phyloP scores from a whole-genome alignment of 2,113 vertebrate genomes.

The Martes martes region DNA sequence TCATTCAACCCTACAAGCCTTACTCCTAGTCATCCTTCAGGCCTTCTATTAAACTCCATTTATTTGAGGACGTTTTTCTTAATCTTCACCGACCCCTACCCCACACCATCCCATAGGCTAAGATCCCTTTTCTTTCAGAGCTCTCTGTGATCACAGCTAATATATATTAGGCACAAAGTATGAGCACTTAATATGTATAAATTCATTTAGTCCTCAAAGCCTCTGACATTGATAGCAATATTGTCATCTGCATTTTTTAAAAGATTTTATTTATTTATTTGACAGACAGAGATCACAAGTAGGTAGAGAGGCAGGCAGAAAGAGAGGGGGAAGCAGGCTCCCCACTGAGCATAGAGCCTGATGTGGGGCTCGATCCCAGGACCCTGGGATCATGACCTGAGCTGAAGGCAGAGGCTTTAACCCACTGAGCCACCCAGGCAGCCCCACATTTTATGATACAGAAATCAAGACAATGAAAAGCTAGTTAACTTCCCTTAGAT shows the following conservation, averaged over 20 bases:
- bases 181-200: neutral
- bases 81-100: neutral
- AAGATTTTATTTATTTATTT: too few species aligned
- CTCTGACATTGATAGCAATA: neutral
- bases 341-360: too few species aligned
- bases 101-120: neutral
- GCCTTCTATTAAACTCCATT: neutral
- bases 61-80: neutral
- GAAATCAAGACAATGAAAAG: neutral
- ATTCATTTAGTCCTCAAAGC: neutral
- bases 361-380: too few species aligned
- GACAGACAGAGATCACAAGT: too few species aligned
- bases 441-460: neutral
- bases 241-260: neutral
- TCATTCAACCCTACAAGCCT: neutral
- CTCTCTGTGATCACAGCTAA: neutral
- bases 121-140: neutral
- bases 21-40: neutral
- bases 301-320: too few species aligned
- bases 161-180: neutral
- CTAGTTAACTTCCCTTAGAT: neutral
- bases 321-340: too few species aligned
- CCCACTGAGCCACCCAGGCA: too few species aligned
- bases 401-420: too few species aligned
- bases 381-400: too few species aligned